Conservation (phyloP, 2,797 vertebrate genomes). For the Lagocephalus sceleratus region DNA sequence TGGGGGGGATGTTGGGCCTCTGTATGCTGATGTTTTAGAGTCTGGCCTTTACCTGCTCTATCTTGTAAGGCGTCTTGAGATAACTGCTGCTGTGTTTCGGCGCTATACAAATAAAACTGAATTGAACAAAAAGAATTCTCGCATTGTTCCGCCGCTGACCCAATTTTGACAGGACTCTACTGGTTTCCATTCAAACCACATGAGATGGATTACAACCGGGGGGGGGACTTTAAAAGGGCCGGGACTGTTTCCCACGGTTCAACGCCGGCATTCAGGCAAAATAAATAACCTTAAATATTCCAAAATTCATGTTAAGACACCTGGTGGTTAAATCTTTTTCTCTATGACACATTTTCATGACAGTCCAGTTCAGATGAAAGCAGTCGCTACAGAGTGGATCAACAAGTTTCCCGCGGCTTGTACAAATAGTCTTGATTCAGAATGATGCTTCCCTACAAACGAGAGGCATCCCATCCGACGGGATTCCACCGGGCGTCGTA, state of each 20-base stretch:
- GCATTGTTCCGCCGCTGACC: constrained; percentile 21
- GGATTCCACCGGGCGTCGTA: constrained; percentile 20
- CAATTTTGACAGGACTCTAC: constrained; percentile 11
- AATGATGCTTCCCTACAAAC: constrained; percentile 25
- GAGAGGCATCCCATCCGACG: constrained; percentile 32
- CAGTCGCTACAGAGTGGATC: background rate
- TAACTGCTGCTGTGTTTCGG: too few species aligned
- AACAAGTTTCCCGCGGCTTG: background rate
- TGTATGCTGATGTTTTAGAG: too few species aligned
- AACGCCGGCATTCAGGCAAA: too few species aligned
- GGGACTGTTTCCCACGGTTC: constrained; percentile 1
- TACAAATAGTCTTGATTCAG: background rate
- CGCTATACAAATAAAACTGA: too few species aligned
- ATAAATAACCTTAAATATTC: background rate
- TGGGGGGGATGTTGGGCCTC: too few species aligned
- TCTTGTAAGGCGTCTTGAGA: too few species aligned
- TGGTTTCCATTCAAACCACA: constrained; percentile 32
- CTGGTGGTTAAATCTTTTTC: too few species aligned
- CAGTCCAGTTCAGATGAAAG: too few species aligned
- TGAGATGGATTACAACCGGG: constrained; percentile 38
- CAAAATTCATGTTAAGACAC: too few species aligned
- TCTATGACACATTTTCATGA: too few species aligned
- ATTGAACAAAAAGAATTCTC: constrained; percentile 14
- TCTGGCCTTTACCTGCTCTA: too few species aligned
- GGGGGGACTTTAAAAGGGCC: constrained; percentile 8